Base-by-base conservation (phyloP, 2,888 invertebrate species). In the Epistrophe eligans region DNA sequence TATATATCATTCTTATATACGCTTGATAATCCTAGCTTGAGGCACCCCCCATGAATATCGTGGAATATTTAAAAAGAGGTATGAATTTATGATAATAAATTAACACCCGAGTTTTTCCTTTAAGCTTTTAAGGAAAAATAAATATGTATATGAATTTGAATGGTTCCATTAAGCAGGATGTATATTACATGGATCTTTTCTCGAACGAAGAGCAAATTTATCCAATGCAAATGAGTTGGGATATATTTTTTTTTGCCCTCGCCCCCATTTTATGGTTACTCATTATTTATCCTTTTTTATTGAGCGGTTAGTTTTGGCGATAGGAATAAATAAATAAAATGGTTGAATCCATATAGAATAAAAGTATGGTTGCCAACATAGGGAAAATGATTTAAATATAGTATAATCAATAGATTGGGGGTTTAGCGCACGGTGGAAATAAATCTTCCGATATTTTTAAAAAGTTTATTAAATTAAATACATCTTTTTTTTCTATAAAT, bases 21-120 rank as follows among this genome's bases (percentile, higher is more conserved):
- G 55, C 17, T 28, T 58, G 35, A 45, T 32, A 45, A 45, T 11
- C 28, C 43, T 64, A n/a, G 45, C 64, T 48, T 28, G 1, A 45
- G 64, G 64, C 64, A 45, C 5, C 45, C 64, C 32, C 64, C 8
- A 64, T 64, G n/a, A 45, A 45, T 64, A 45, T 32, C 13, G 11
- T 28, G 28, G 32, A 45, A n/a, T n/a, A 19, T 45, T 64, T 45
- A 45, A 48, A 45, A 17, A 32, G 45, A 28, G 43, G 45, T 32
- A 45, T 48, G n/a, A 64, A 64, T 32, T 48, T 17, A 45, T 64
- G 40, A 45, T 45, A 64, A 64, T 43, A 64, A 64, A 45, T 64
- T 64, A 28, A 32, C 45, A 64, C n/a, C 32, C 19, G 6, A 17
- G 45, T 15, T 43, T 6, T n/a, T 64, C 7, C 15, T 32, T 28